Evolutionary conservation across 2,797 vertebrate species (phyloP).

Genomic region (Poecilia velifera): DNA sequence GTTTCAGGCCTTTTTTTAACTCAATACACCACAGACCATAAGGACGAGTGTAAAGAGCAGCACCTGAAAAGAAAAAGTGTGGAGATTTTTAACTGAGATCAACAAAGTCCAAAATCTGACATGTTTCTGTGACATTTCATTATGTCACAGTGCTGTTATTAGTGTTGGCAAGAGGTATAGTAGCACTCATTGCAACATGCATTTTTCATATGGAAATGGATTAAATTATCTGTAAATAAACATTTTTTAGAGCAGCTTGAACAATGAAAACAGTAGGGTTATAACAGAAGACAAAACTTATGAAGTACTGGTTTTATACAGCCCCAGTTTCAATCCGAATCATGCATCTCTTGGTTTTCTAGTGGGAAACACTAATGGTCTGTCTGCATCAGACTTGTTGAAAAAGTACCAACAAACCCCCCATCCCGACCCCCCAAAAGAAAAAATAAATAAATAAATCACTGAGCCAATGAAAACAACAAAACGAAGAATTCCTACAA

Average conservation of each 20-base stretch:
- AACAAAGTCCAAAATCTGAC: neutral
- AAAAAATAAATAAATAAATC: neutral
- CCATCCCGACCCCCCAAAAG: neutral
- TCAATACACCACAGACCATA: too few relatives aligned
- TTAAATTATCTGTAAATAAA: too few relatives aligned
- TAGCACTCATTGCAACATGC: neutral
- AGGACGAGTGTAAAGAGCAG: neutral
- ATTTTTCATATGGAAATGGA: neutral
- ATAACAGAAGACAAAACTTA: neutral
- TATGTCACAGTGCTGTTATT: neutral
- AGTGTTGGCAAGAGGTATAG: neutral
- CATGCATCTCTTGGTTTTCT: neutral
- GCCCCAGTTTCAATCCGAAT: neutral
- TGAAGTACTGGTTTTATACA: neutral
- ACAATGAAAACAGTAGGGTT: neutral
- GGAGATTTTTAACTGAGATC: neutral
- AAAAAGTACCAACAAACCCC: neutral
- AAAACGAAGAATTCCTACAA: neutral
- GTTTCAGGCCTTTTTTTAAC: neutral
- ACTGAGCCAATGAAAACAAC: neutral
- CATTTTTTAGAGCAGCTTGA: neutral
- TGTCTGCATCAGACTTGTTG: slow-evolving; percentile 2
- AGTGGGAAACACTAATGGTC: neutral
- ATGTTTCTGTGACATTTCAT: neutral
- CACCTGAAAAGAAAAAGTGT: neutral